Conservation (phyloP, 2,797 vertebrate species). For the Tragelaphus eurycerus region DNA sequence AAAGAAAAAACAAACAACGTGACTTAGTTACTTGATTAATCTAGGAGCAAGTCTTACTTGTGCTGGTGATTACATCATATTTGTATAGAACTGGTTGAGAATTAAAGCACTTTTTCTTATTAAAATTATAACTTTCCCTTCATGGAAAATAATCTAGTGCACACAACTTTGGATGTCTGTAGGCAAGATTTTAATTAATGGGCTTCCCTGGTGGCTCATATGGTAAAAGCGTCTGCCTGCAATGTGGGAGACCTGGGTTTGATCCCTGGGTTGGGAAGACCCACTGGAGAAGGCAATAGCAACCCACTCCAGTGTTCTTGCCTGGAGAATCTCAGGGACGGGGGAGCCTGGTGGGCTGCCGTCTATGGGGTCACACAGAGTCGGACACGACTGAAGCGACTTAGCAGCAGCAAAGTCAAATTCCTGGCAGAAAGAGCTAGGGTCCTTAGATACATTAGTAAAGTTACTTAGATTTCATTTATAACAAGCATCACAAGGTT, state of each 20-base stretch:
- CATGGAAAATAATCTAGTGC: background rate
- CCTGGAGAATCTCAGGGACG: background rate
- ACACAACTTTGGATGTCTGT: background rate
- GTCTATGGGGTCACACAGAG: background rate
- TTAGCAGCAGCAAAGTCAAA: background rate
- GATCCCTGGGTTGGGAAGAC: background rate
- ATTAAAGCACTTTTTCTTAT: background rate
- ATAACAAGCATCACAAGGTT: background rate
- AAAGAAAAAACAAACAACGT: background rate
- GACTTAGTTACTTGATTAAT: constrained; percentile 19
- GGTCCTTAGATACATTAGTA: background rate
- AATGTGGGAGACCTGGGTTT: background rate
- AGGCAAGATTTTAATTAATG: background rate
- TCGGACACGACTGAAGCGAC: background rate
- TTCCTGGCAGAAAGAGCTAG: background rate
- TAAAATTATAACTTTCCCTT: background rate
- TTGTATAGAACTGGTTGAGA: background rate
- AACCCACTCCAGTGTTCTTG: background rate
- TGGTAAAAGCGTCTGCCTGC: background rate
- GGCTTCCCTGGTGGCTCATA: background rate
- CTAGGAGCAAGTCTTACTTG: background rate
- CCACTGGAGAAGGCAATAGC: background rate
- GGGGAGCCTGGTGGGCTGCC: background rate
- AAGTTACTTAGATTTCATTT: background rate
- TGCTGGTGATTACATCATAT: background rate